phyloP scores from a whole-genome alignment of 92 coral and sea anemone genomes.

The Porites rus region DNA sequence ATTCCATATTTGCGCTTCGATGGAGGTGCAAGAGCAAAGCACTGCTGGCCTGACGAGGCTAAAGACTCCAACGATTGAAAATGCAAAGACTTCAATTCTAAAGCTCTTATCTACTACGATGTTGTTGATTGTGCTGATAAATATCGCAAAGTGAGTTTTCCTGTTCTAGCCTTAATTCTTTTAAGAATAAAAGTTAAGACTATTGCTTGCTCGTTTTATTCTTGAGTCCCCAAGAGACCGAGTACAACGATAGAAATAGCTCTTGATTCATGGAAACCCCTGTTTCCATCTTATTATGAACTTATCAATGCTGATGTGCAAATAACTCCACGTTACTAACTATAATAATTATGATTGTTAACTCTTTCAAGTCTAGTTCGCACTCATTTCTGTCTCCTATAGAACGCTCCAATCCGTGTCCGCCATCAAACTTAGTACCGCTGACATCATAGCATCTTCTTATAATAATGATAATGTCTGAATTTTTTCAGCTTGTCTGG shows the following conservation, averaged over 20 bases:
- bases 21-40: background rate
- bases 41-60: slow-evolving; percentile 42
- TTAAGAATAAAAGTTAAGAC: too few relatives aligned
- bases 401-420: too few relatives aligned
- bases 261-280: too few relatives aligned
- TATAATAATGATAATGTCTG: background rate
- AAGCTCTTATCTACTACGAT: slow-evolving; percentile 42
- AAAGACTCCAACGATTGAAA: slow-evolving; percentile 14
- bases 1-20: background rate
- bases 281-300: too few relatives aligned
- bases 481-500: background rate
- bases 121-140: slow-evolving; percentile 8
- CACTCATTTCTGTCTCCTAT: too few relatives aligned
- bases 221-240: too few relatives aligned
- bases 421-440: background rate
- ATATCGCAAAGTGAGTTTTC: slow-evolving; percentile 9
- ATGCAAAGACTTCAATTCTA: slow-evolving; percentile 15
- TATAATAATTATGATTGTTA: too few relatives aligned
- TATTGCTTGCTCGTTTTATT: too few relatives aligned
- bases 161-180: background rate
- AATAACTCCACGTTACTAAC: too few relatives aligned
- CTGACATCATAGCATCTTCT: background rate
- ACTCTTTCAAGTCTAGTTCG: too few relatives aligned
- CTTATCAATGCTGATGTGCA: too few relatives aligned
- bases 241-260: too few relatives aligned